phyloP scores from a whole-genome alignment of 2,888 invertebrate genomes.

The Tribolium freemani region DNA sequence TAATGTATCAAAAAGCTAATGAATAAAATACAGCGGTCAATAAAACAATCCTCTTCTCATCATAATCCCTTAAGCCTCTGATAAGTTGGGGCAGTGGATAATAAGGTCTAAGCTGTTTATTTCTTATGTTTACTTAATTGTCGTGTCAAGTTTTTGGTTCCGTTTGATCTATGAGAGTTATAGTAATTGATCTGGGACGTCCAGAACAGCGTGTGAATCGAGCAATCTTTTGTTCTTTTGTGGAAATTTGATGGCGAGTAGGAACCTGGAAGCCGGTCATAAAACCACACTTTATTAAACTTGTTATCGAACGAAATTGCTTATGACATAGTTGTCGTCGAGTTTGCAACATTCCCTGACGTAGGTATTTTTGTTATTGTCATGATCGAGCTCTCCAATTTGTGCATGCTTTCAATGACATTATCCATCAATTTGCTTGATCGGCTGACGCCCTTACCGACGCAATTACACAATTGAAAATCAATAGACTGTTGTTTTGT shows the following conservation, averaged over 20 bases:
- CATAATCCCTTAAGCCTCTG: background rate
- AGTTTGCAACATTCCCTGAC: constrained; percentile 18
- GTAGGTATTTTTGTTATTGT: constrained; percentile 4
- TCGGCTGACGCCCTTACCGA: constrained; percentile 1
- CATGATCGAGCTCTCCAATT: background rate
- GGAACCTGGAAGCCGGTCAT: constrained; percentile 38
- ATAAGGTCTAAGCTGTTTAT: no score
- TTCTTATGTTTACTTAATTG: no score
- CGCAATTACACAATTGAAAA: constrained; percentile 21
- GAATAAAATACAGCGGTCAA: background rate
- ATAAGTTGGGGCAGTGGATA: background rate
- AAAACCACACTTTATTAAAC: constrained; percentile 50
- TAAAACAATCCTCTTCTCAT: background rate
- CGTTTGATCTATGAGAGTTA: background rate
- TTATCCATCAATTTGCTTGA: constrained; percentile 9
- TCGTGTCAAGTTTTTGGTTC: no score
- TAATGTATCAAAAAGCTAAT: background rate
- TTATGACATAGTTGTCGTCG: constrained; percentile 42
- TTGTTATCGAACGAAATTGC: constrained; percentile 50
- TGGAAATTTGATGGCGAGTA: constrained; percentile 39
- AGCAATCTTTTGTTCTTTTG: constrained; percentile 24
- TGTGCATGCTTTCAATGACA: constrained; percentile 1
- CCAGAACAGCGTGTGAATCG: background rate
- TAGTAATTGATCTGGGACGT: background rate
- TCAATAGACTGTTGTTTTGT: constrained; percentile 32